Evolutionary conservation across 2,888 invertebrate species (phyloP), one percentile per base, ranked within the genome.

Genomic region (Onthophagus sagittarius): DNA sequence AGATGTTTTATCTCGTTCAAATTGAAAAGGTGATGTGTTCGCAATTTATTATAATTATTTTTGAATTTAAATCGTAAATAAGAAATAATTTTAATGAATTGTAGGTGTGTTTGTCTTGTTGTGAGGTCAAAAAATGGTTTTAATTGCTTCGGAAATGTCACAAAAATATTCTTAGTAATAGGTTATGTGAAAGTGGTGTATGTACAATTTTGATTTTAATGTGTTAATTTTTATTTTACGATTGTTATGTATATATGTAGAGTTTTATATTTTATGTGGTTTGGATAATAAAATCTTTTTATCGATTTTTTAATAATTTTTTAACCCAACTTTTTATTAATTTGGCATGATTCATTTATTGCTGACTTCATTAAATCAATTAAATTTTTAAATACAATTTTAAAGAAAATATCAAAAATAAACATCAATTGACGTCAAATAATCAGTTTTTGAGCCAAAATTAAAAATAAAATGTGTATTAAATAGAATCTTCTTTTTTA

Each of bases 231-330:
- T 77, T 77, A 73, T 76, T 78, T 73, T 77, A 75, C 77, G 74
- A 78, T 78, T 79, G 79, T 80, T 80, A 78, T 80, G 78, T 80
- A 78, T 76, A 79, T 77, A 76, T 39, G 76, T 78, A 78, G 78
- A 77, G 77, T 80, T 80, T 80, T 80, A 80, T 80, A 81, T 80
- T 76, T 76, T 79, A 53, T 53, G 78, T 79, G 81, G 81, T 80
- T 80, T 81, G 80, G 80, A 80, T 67, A 67, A 78, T 78, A 74
- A 76, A 77, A 69, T 74, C 71, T 72, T 75, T 75, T 74, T 53
- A 53, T 53, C 11, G 39, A 53, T 33, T 70, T 70, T 33, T 70
- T 64, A 9, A 11, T 64, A 53, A 53, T 53, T 4, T 7, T 53
- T 4, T 53, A 23, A 23, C 23, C 23, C 3, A 23, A 23, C 23